Percentiles rank a stretch among this genome's conserved stretches.
Conservation (phyloP, 2,888 invertebrate genomes). For the Podotricha telesiphe region DNA sequence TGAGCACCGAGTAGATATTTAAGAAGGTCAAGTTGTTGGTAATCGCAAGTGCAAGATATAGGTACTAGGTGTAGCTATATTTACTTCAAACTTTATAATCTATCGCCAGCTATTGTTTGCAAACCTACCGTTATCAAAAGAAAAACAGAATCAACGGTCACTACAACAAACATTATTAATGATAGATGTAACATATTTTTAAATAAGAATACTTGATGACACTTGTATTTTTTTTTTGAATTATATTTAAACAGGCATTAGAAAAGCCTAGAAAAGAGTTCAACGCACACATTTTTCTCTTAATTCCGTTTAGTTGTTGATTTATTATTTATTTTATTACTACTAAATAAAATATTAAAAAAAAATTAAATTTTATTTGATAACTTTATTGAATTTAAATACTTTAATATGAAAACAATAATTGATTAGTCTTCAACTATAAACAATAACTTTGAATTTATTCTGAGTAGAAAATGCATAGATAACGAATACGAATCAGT, state of each 20-base stretch:
- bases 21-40: constrained; percentile 40
- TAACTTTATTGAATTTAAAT: background rate
- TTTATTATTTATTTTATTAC: background rate
- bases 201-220: background rate
- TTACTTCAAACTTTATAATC: constrained; percentile 52
- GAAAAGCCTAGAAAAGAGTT: constrained; percentile 67
- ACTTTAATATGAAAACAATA: background rate
- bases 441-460: background rate
- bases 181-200: constrained; percentile 8
- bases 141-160: constrained; percentile 46
- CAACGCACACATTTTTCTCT: constrained; percentile 61
- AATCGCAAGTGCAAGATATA: constrained; percentile 30
- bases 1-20: constrained; percentile 41
- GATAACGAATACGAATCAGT: constrained; percentile 36
- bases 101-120: constrained; percentile 53
- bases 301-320: background rate
- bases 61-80: constrained; percentile 51
- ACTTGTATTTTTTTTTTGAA: background rate
- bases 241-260: constrained; percentile 22
- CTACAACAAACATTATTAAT: constrained; percentile 19
- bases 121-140: constrained; percentile 49
- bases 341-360: background rate
- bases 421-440: background rate
- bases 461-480: constrained; percentile 38
- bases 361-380: background rate